Percentiles rank a stretch among this genome's conserved stretches.
phyloP scores from a whole-genome alignment of 2,888 invertebrate genomes.

The Criorhina ranunculi region DNA sequence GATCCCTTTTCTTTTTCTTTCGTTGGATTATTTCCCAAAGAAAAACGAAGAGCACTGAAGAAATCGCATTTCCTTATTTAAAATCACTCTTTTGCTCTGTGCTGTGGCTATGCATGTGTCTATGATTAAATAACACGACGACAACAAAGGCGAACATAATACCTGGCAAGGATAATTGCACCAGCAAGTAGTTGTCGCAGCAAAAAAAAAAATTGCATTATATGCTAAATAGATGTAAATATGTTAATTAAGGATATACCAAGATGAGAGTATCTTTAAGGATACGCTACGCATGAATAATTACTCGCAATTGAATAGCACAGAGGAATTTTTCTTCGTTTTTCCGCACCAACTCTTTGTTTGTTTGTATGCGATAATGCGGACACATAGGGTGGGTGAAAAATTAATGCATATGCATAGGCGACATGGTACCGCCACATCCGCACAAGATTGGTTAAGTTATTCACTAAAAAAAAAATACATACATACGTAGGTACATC shows the following conservation, averaged over 20 bases:
- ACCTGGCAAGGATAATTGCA: slow-evolving; percentile 50
- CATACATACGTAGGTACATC: slow-evolving; percentile 25
- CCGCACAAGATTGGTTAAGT: slow-evolving; percentile 68
- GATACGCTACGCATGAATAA: slow-evolving; percentile 73
- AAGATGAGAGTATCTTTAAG: slow-evolving; percentile 50
- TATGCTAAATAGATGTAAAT: slow-evolving; percentile 70
- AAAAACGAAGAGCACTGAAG: slow-evolving; percentile 18
- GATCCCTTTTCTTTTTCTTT: slow-evolving; percentile 18
- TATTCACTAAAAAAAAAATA: slow-evolving; percentile 51
- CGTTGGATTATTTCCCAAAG: slow-evolving; percentile 19
- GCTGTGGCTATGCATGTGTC: slow-evolving; percentile 35
- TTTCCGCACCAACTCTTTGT: background rate
- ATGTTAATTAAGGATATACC: slow-evolving; percentile 69
- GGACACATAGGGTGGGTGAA: background rate
- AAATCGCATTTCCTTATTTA: slow-evolving; percentile 72
- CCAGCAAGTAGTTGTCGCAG: slow-evolving; percentile 23
- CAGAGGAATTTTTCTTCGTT: slow-evolving; percentile 36
- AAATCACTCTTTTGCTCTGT: too few relatives aligned
- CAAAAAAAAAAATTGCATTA: slow-evolving; percentile 62
- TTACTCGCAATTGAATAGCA: slow-evolving; percentile 70
- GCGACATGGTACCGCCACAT: slow-evolving; percentile 62
- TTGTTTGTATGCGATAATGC: slow-evolving; percentile 10
- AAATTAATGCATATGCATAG: slow-evolving; percentile 70
- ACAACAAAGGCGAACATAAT: slow-evolving; percentile 32
- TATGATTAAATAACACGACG: slow-evolving; percentile 59